Conservation (phyloP, 2,888 invertebrate genomes). For the Coleophora deauratella region DNA sequence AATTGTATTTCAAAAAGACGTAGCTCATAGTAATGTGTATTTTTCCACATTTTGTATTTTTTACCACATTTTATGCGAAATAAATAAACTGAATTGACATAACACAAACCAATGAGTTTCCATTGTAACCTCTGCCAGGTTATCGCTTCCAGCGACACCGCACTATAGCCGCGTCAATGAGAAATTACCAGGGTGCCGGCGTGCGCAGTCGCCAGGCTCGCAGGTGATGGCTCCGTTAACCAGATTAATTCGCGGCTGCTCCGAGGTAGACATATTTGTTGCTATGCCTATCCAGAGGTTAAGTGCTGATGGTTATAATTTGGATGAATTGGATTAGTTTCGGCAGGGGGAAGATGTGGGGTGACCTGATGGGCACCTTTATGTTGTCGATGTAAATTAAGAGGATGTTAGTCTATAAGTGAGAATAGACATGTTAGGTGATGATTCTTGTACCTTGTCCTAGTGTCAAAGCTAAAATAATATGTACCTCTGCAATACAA, state of each 20-base stretch:
- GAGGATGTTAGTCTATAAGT: neutral
- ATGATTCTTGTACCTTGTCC: too few species aligned
- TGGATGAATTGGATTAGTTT: conserved; percentile 3
- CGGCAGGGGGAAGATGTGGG: neutral
- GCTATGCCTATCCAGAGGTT: neutral
- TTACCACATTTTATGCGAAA: too few species aligned
- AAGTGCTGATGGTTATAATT: conserved; percentile 7
- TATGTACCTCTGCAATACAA: too few species aligned
- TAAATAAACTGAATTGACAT: too few species aligned
- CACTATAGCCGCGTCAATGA: conserved; percentile 18
- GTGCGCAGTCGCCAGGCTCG: conserved; percentile 5
- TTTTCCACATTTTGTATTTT: too few species aligned
- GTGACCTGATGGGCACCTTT: neutral
- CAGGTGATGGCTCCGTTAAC: conserved; percentile 52
- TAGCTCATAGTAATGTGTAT: too few species aligned
- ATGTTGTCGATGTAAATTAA: neutral
- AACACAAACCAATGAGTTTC: too few species aligned
- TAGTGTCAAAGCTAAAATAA: too few species aligned
- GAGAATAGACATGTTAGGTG: neutral
- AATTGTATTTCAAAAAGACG: too few species aligned
- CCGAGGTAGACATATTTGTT: conserved; percentile 26
- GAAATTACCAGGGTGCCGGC: conserved; percentile 26
- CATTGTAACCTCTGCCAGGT: too few species aligned
- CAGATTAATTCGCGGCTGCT: conserved; percentile 63
- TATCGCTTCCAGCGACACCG: too few species aligned